Conservation (phyloP, 2,888 invertebrate species). For the Cryptocephalus primarius region DNA sequence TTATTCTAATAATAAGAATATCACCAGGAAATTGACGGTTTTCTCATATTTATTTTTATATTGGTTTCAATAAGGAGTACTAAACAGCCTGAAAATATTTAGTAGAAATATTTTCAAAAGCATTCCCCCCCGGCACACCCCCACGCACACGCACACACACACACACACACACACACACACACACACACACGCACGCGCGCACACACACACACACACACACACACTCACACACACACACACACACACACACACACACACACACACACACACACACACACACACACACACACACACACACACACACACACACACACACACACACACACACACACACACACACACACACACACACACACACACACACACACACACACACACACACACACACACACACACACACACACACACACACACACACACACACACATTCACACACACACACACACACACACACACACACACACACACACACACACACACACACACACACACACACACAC, state of each 20-base stretch:
- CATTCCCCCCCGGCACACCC: too few species aligned
- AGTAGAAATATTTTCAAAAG: too few species aligned
- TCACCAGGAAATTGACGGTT: too few species aligned
- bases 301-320: constrained; percentile 1
- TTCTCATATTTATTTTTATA: too few species aligned
- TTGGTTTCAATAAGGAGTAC: too few species aligned
- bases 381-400: constrained; percentile 1
- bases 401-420: not conserved
- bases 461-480: too few species aligned
- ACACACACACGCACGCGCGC: not conserved
- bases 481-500: too few species aligned
- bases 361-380: constrained; percentile 1
- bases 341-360: constrained; percentile 1
- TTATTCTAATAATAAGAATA: too few species aligned
- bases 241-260: constrained; percentile 1
- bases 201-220: constrained; percentile 1
- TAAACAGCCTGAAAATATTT: too few species aligned
- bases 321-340: not conserved
- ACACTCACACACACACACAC: not conserved
- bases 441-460: constrained; percentile 1
- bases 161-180: constrained; percentile 1
- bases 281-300: constrained; percentile 1
- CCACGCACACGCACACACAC: constrained; percentile 1
- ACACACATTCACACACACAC: not conserved
- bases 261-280: constrained; percentile 1